phyloP scores from a whole-genome alignment of 2,888 invertebrate genomes.

The Geotrupes spiniger region DNA sequence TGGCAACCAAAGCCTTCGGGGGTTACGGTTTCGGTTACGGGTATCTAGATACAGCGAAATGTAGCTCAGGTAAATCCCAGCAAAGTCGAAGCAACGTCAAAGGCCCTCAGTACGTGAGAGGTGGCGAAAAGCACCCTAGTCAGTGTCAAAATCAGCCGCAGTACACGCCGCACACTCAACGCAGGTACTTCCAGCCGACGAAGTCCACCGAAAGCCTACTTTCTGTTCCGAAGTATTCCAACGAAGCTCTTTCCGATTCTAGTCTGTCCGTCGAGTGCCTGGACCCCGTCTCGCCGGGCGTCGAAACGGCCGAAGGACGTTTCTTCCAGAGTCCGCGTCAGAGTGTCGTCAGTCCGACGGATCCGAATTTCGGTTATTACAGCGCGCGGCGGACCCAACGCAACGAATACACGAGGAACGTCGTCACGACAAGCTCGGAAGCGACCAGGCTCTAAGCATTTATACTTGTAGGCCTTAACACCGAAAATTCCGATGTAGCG shows the following conservation, averaged over 20 bases:
- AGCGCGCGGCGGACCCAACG: slow-evolving; percentile 50
- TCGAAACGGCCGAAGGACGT: slow-evolving; percentile 38
- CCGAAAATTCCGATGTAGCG: slow-evolving; percentile 1
- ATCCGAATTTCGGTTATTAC: slow-evolving; percentile 50
- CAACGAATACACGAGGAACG: slow-evolving; percentile 51
- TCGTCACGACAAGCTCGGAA: slow-evolving; percentile 63
- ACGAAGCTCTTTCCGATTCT: slow-evolving; percentile 62
- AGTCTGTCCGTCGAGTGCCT: slow-evolving; percentile 72
- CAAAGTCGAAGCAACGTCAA: slow-evolving; percentile 25
- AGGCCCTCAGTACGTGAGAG: slow-evolving; percentile 39
- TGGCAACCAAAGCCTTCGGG: slow-evolving; percentile 81
- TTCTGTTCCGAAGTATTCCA: slow-evolving; percentile 64
- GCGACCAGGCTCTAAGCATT: slow-evolving; percentile 58
- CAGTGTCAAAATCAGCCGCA: slow-evolving; percentile 34
- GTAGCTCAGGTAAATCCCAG: slow-evolving; percentile 41
- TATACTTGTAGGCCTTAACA: slow-evolving; percentile 11
- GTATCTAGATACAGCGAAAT: slow-evolving; percentile 63
- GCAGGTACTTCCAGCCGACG: slow-evolving; percentile 60
- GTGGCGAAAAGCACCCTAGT: slow-evolving; percentile 43
- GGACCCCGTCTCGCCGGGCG: slow-evolving; percentile 44
- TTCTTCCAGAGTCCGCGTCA: slow-evolving; percentile 48
- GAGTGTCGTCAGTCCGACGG: slow-evolving; percentile 47
- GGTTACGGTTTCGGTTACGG: slow-evolving; percentile 87
- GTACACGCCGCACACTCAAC: slow-evolving; percentile 53
- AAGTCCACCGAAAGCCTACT: slow-evolving; percentile 81